Conservation (phyloP, 1,140 invertebrate species). For the Hydropsyche tenuis region DNA sequence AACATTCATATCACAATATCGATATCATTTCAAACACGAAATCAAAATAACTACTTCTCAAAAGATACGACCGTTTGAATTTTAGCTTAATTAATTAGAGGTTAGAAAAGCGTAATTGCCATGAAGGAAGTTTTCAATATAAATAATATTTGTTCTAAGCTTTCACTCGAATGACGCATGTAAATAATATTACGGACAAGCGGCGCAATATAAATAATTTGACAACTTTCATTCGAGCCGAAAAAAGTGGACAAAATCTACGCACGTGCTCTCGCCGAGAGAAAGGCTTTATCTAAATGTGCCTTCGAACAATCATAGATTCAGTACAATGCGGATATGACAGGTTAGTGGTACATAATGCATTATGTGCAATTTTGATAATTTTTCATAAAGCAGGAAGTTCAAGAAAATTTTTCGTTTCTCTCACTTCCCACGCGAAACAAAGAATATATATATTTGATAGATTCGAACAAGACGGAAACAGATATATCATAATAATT, state of each 20-base stretch:
- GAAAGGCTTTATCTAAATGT: no score
- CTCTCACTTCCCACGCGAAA: no score
- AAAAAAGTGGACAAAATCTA: background rate
- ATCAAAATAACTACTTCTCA: background rate
- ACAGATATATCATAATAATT: no score
- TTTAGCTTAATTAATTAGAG: background rate
- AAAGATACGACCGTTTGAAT: background rate
- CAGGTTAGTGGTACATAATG: no score
- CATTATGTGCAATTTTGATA: no score
- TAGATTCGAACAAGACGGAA: no score
- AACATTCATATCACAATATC: background rate
- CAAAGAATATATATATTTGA: no score
- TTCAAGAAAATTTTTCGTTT: no score
- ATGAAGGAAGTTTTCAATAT: background rate
- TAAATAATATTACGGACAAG: background rate
- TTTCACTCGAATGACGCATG: slow-evolving; percentile 7
- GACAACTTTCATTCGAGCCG: slow-evolving; percentile 6
- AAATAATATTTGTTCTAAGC: slow-evolving; percentile 5
- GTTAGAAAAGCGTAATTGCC: slow-evolving; percentile 10
- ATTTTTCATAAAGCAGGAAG: no score
- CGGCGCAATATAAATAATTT: background rate
- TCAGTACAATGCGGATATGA: no score
- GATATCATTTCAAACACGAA: slow-evolving; percentile 10
- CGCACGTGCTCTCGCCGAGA: no score
- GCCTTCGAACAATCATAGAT: no score